Evolutionary conservation across 2,888 invertebrate genomes (phyloP).

Genomic region (Torymus tubicola): DNA sequence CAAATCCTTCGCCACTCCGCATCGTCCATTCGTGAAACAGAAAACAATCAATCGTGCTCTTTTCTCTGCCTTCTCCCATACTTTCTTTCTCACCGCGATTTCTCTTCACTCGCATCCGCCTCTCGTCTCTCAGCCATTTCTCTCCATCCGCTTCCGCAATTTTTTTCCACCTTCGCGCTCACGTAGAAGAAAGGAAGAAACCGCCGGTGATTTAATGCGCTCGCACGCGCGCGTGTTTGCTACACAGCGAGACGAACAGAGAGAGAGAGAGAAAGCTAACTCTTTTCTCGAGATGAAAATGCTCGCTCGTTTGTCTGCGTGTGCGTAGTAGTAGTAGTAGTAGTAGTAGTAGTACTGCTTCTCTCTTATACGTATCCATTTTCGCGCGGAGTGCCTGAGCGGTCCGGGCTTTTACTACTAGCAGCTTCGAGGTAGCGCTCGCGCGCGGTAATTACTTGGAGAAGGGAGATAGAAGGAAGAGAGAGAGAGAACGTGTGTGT

Average conservation of each 20-base stretch:
- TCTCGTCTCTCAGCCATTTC: constrained; percentile 21
- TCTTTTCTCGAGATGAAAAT: constrained; percentile 45
- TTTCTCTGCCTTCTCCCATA: background rate
- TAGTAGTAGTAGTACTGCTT: background rate
- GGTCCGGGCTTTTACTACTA: constrained; percentile 13
- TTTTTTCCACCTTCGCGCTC: constrained; percentile 17
- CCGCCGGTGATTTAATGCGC: constrained; percentile 37
- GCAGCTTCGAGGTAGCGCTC: background rate
- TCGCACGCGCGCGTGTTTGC: background rate
- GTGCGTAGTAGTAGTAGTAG: no score
- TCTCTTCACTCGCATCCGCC: background rate
- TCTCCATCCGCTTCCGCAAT: constrained; percentile 42
- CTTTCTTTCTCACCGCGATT: no score
- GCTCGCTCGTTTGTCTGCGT: constrained; percentile 28
- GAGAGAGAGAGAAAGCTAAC: constrained; percentile 14
- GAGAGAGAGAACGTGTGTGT: no score
- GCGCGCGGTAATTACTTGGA: no score
- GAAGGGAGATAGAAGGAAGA: no score
- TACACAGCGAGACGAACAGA: no score
- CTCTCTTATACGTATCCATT: constrained; percentile 20
- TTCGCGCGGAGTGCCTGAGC: background rate
- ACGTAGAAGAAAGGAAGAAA: constrained; percentile 2
- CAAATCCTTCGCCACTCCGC: constrained; percentile 1
- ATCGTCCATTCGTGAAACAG: background rate
- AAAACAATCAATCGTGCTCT: constrained; percentile 20